Evolutionary conservation across 2,888 invertebrate genomes (phyloP), one percentile per base, ranked within the genome.

Genomic region (Dasysyrphus albostriatus): DNA sequence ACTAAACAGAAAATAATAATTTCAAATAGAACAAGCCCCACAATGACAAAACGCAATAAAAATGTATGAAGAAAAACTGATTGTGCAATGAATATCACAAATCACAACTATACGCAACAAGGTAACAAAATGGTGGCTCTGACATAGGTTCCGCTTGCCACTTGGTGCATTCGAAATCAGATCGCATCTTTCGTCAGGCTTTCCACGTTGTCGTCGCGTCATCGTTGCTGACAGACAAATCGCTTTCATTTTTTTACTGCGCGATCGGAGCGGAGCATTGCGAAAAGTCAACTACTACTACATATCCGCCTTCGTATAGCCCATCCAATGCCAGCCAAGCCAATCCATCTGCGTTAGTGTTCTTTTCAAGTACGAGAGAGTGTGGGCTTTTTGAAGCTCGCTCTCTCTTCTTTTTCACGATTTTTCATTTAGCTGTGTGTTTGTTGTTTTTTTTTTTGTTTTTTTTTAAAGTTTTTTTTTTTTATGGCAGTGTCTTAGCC

Each of bases 341-440:
- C 59, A 69, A 76, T 70, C 56, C 59, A 32, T 51, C 24, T 67
- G 49, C 67, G n/a, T 70, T 42, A 42, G 74, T 74, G 49, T 76
- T 49, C 51, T 63, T 51, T 75, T 34, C n/a, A n/a, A 61, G 59
- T 77, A 58, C 61, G n/a, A 63, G 56, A 44, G 76, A 70, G 69
- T 83, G 83, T 83, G 83, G 83, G 84, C 76, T 81, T 83, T 84
- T 44, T 75, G 74, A 84, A 76, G 80, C 80, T 75, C 14, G 47
- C 69, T 83, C 67, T 44, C 74, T 61, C 74, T 51, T 74, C 34
- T 63, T 79, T 51, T 49, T 51, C 32, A 16, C 5, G 32, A 24
- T 37, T 24, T 74, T 51, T 49, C 24, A 24, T 24, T 24, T 24
- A 24, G 24, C 24, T 24, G 24, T 24, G 24, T 24, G 24, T 24